Percentiles rank a stretch among this genome's conserved stretches.
Conservation (phyloP, 2,888 invertebrate genomes). For the Noctua janthina region DNA sequence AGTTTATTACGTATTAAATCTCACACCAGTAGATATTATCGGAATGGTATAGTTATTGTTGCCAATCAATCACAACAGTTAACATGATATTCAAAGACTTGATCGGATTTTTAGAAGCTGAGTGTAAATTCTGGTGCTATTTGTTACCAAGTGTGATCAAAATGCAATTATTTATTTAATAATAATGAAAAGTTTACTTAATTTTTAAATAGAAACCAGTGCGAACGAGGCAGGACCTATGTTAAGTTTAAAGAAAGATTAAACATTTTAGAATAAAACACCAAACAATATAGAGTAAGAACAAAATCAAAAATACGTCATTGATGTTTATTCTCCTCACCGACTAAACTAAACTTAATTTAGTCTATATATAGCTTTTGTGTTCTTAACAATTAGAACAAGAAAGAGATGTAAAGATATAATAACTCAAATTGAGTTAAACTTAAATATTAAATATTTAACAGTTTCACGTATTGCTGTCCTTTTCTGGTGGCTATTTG, state of each 20-base stretch:
- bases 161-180: conserved; percentile 24
- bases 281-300: neutral
- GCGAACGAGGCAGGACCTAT: neutral
- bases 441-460: neutral
- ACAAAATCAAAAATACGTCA: neutral
- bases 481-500: neutral
- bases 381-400: neutral
- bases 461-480: neutral
- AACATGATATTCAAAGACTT: neutral
- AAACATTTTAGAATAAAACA: conserved; percentile 3
- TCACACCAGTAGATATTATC: neutral
- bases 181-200: conserved; percentile 1
- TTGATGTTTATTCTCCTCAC: neutral
- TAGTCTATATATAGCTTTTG: neutral
- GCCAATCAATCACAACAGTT: neutral
- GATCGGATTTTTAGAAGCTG: conserved; percentile 7
- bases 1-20: neutral
- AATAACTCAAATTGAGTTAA: neutral
- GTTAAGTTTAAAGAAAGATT: neutral
- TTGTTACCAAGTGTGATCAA: conserved; percentile 34
- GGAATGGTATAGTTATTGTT: neutral
- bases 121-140: conserved; percentile 20
- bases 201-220: neutral
- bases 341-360: neutral
- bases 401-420: neutral